Percentiles rank a stretch among this genome's conserved stretches.
Conservation (phyloP, 2,797 vertebrate genomes). For the Pangasius djambal region DNA sequence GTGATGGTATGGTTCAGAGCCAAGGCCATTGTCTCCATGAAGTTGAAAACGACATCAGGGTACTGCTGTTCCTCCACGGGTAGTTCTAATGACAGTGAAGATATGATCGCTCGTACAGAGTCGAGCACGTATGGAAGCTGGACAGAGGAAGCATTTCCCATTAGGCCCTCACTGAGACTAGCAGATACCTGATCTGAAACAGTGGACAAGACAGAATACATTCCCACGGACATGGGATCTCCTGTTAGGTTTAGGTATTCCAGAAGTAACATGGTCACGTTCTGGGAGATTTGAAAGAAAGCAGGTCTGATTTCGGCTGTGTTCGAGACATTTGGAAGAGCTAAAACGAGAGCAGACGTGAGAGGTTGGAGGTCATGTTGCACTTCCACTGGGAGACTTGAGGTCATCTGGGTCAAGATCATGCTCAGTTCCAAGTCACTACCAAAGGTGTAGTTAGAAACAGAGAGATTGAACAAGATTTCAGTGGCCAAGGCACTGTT, state of each 20-base stretch:
- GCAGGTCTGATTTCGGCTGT: slow-evolving; percentile 52
- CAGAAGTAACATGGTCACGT: slow-evolving; percentile 53
- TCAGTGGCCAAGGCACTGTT: slow-evolving; percentile 55
- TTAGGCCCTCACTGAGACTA: slow-evolving; percentile 52
- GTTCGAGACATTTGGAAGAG: slow-evolving; percentile 51
- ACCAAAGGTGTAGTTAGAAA: slow-evolving; percentile 47
- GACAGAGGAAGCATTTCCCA: slow-evolving; percentile 22
- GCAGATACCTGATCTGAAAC: slow-evolving; percentile 54
- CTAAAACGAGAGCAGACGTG: slow-evolving; percentile 39
- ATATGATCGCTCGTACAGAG: slow-evolving; percentile 40
- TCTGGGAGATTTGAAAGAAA: slow-evolving; percentile 55
- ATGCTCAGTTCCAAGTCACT: slow-evolving; percentile 37
- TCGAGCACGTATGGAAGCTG: slow-evolving; percentile 41
- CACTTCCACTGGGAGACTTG: slow-evolving; percentile 45
- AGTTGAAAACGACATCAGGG: slow-evolving; percentile 50
- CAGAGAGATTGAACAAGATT: slow-evolving; percentile 60
- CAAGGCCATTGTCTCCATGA: slow-evolving; percentile 51
- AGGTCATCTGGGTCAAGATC: slow-evolving; percentile 43
- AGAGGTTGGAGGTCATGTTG: slow-evolving; percentile 45
- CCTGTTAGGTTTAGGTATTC: slow-evolving; percentile 53
- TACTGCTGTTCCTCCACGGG: slow-evolving; percentile 42
- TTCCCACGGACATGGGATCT: slow-evolving; percentile 19
- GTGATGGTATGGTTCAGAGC: slow-evolving; percentile 49
- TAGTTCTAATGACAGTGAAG: slow-evolving; percentile 41
- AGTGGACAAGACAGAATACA: slow-evolving; percentile 37